Percentiles rank a stretch among this genome's conserved stretches.
These are phyloP conservation scores for Cephus pygmeus DNA, from an alignment of 2,888 invertebrate species.

Conservation along the genomic window DNA sequence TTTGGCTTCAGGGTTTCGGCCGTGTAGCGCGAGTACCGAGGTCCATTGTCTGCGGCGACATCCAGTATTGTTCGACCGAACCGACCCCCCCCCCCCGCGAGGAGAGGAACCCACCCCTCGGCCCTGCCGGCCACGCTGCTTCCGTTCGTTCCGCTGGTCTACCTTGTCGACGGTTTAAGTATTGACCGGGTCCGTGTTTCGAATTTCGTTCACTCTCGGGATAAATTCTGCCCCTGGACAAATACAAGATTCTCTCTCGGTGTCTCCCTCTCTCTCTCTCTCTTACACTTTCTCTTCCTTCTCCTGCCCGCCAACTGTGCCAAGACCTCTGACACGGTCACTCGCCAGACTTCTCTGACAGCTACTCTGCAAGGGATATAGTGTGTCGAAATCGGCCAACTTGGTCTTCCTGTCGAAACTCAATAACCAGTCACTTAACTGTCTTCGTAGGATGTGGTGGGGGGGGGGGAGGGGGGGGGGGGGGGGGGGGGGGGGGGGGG, in stretches of 20 bases:
- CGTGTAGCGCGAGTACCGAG: slow-evolving; percentile 28
- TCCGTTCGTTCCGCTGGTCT: not conserved
- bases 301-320: not conserved
- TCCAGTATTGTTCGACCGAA: slow-evolving; percentile 35
- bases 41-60: slow-evolving; percentile 41
- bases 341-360: not conserved
- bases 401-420: not conserved
- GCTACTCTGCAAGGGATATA: not conserved
- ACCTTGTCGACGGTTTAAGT: not conserved
- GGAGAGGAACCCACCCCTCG: not conserved
- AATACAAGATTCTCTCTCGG: not conserved
- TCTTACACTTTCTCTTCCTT: not conserved
- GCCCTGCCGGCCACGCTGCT: not conserved
- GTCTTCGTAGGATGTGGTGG: not conserved
- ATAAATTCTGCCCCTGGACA: not conserved
- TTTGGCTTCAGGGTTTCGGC: slow-evolving; percentile 8
- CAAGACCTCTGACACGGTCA: not conserved
- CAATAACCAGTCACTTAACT: not conserved
- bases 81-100: not conserved
- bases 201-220: not conserved
- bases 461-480: too few relatives aligned
- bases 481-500: too few relatives aligned
- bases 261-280: too few relatives aligned
- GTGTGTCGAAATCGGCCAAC: not conserved
- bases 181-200: not conserved